Percentiles rank a stretch among this genome's conserved stretches.
Evolutionary conservation across 2,888 invertebrate species (phyloP).

Genomic region (Eustalomyia histrio): DNA sequence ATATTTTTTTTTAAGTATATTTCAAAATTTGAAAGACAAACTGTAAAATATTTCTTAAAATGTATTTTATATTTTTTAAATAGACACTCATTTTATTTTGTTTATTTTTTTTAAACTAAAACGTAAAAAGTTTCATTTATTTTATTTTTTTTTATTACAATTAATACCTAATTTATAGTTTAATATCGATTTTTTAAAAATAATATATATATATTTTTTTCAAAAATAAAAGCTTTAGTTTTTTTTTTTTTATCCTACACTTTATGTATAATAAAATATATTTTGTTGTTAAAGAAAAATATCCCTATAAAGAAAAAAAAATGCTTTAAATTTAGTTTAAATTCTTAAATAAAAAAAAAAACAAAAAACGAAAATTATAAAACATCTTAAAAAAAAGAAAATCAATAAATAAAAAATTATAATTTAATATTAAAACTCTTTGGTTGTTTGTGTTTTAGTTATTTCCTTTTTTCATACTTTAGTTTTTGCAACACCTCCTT

Average conservation of each 20-base stretch:
- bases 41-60: background rate
- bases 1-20: background rate
- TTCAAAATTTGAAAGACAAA: background rate
- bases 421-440: constrained; percentile 45
- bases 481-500: background rate
- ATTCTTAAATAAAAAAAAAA: constrained; percentile 25
- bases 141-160: background rate
- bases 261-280: constrained; percentile 18
- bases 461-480: background rate
- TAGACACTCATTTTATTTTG: constrained; percentile 6
- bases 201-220: no score
- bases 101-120: no score
- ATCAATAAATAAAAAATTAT: constrained; percentile 53
- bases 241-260: background rate
- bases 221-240: constrained; percentile 28
- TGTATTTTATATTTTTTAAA: constrained; percentile 5
- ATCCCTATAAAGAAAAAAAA: constrained; percentile 30
- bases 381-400: constrained; percentile 22
- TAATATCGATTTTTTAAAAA: background rate
- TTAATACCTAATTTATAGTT: background rate
- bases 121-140: constrained; percentile 4
- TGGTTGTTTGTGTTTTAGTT: constrained; percentile 1
- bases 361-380: constrained; percentile 24
- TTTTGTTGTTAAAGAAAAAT: constrained; percentile 19
- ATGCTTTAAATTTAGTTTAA: constrained; percentile 49